phyloP scores from a whole-genome alignment of 2,888 invertebrate genomes.

The Caenorhabditis becei region DNA sequence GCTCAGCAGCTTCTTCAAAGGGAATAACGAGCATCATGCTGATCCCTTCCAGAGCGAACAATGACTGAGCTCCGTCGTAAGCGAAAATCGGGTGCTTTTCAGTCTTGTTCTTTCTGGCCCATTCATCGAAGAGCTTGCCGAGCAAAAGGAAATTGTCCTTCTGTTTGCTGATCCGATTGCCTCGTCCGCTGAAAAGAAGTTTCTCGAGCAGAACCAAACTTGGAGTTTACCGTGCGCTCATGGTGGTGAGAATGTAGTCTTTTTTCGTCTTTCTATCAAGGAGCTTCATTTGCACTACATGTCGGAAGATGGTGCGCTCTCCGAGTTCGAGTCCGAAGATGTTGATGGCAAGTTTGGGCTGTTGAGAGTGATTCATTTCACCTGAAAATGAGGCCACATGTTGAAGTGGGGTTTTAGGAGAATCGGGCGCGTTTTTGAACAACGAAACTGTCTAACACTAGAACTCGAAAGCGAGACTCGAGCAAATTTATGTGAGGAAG shows the following conservation, averaged over 20 bases:
- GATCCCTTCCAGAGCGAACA: constrained; percentile 55
- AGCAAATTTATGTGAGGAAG: too few relatives aligned
- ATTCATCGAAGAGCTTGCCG: constrained; percentile 22
- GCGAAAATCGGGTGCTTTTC: constrained; percentile 22
- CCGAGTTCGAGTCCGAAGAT: constrained; percentile 52
- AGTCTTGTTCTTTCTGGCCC: neutral
- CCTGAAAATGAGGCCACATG: constrained; percentile 7
- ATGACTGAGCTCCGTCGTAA: constrained; percentile 56
- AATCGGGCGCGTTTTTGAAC: too few relatives aligned
- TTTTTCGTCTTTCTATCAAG: constrained; percentile 43
- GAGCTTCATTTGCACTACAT: constrained; percentile 58
- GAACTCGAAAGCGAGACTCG: too few relatives aligned
- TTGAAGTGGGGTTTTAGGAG: too few relatives aligned
- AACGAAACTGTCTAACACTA: too few relatives aligned
- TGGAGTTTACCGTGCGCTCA: constrained; percentile 47
- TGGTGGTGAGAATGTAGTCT: constrained; percentile 54
- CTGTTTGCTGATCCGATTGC: constrained; percentile 55
- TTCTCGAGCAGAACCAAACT: too few relatives aligned
- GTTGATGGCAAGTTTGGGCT: constrained; percentile 40
- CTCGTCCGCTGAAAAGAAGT: constrained; percentile 47
- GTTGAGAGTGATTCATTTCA: constrained; percentile 28
- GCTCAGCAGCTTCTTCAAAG: constrained; percentile 31
- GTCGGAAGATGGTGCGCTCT: constrained; percentile 41
- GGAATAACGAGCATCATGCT: constrained; percentile 28
- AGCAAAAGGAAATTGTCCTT: constrained; percentile 51